Evolutionary conservation across 2,113 vertebrate species (phyloP), one percentile per base, ranked within the genome.

Genomic region (Nyctereutes procyonoides): DNA sequence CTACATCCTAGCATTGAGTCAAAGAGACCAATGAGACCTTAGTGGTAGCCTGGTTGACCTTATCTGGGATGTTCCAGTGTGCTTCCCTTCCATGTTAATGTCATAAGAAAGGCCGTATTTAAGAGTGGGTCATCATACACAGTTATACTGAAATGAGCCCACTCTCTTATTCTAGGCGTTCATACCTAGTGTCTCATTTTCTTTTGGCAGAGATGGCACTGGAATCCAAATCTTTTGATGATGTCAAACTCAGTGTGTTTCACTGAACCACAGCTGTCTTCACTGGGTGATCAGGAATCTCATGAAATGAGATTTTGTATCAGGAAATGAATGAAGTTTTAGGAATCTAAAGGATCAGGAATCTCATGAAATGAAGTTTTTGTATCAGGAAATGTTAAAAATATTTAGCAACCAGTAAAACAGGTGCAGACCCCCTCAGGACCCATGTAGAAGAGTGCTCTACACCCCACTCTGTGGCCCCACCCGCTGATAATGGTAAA

Each of bases 291-390:
- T 63, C 76, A 63, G 51, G 30, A 90, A 43, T 62, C 73, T 93
- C 90, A 35, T 77, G 65, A 85, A 95, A 55, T 28, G 11, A 88
- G 20, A 77, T 58, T 95, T 76, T 35, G n/a, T 48, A 38, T 55
- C 65, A 82, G 35, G n/a, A 62, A 48, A 56, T 83, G 48, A 95
- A 55, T 28, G 11, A 82, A 88, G 20, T 81, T 58, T 95, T 76
- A 43, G 38, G 38, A 43, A 43, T 43, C 38, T 43, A 43, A 43
- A 43, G 38, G 51, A 76, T 63, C 76, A 63, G 51, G 30, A 90
- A 43, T 67, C 73, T 93, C 90, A 35, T 77, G 65, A 85, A 95
- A 55, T 28, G 11, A 82, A 88, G 20, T 81, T 58, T 95, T 76
- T 35, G n/a, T 48, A 38, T 55, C 65, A 82, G 35, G n/a, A 62